A percentile compares a stretch with the other conserved stretches of the same genome.
Conservation (phyloP, 2,888 invertebrate genomes). For the Baronia brevicornis region DNA sequence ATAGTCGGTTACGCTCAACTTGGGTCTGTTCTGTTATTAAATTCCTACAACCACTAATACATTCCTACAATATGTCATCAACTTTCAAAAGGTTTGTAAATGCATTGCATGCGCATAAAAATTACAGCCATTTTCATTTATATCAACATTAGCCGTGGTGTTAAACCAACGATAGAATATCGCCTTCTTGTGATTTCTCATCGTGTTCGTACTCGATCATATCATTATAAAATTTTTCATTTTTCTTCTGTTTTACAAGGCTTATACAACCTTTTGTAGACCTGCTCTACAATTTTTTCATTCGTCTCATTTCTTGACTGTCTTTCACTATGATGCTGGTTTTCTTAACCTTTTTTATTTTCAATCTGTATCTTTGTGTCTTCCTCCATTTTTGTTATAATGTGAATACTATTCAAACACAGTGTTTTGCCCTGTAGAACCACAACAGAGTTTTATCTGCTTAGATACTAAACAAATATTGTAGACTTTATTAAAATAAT, state of each 20-base stretch:
- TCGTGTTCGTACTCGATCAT: conserved; percentile 42
- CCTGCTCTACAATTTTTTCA: too few species aligned
- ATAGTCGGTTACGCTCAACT: conserved; percentile 21
- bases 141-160: conserved; percentile 35
- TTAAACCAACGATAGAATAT: conserved; percentile 28
- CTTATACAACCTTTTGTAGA: conserved; percentile 1
- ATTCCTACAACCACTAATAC: conserved; percentile 30
- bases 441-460: too few species aligned
- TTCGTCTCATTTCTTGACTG: too few species aligned
- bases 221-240: conserved; percentile 40
- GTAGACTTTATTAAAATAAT: too few species aligned
- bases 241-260: conserved; percentile 28
- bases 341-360: too few species aligned
- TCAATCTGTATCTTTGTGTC: too few species aligned
- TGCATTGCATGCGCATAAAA: conserved; percentile 35
- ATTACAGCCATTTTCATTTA: conserved; percentile 44
- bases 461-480: too few species aligned
- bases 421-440: too few species aligned
- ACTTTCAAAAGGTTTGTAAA: conserved; percentile 44
- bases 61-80: conserved; percentile 33
- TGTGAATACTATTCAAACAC: too few species aligned
- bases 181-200: conserved; percentile 44
- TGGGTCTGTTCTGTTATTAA: conserved; percentile 32
- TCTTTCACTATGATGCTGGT: too few species aligned
- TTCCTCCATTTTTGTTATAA: too few species aligned